Evolutionary conservation across 2,113 vertebrate species (phyloP).

Genomic region (Cavia aperea): DNA sequence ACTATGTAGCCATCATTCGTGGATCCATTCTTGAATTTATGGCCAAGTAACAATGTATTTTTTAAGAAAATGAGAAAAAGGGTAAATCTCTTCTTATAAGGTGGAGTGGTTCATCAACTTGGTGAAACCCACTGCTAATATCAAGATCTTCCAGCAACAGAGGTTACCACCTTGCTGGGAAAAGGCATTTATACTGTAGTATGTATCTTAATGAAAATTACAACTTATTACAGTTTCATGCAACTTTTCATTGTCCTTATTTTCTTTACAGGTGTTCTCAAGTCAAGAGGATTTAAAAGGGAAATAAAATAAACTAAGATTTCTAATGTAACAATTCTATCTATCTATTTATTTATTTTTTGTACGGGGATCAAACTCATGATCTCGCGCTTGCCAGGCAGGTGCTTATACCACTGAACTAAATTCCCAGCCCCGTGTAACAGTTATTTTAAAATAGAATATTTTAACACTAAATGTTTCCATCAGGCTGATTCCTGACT

Average conservation of each 20-base stretch:
- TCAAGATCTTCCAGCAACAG: not conserved
- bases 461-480: not conserved
- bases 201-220: conserved; percentile 21
- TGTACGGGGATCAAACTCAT: no score
- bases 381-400: no score
- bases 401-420: no score
- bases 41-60: not conserved
- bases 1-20: not conserved
- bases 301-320: not conserved
- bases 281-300: not conserved
- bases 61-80: not conserved
- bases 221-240: not conserved
- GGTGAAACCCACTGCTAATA: not conserved
- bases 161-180: not conserved
- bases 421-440: not conserved
- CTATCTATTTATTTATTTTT: no score
- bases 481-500: not conserved
- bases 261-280: conserved; percentile 4
- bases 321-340: not conserved
- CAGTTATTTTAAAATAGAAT: not conserved
- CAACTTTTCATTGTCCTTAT: conserved; percentile 19
- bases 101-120: not conserved
- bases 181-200: not conserved
- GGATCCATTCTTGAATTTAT: not conserved
- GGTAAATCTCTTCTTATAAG: not conserved